phyloP scores from a whole-genome alignment of 2,888 invertebrate species.

The Habroteleia sp. region DNA sequence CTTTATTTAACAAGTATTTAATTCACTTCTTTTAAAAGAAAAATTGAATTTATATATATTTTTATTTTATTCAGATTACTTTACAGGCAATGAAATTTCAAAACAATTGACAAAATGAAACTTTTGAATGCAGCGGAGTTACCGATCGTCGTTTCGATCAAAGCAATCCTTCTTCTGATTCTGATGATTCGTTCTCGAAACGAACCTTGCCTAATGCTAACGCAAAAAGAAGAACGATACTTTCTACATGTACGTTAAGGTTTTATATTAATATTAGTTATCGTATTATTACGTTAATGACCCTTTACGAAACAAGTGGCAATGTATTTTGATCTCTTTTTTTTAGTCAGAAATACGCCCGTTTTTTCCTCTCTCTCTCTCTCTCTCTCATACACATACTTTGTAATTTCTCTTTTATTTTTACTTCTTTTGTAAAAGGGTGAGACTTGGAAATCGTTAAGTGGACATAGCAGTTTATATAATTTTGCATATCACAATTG shows the following conservation, averaged over 20 bases:
- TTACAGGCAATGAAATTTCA: too few species aligned
- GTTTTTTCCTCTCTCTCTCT: constrained; percentile 62
- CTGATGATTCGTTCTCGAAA: constrained; percentile 71
- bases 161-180: constrained; percentile 70
- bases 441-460: constrained; percentile 74
- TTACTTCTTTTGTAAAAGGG: constrained; percentile 74
- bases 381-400: constrained; percentile 11
- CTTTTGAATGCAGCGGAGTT: constrained; percentile 15
- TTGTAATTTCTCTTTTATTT: constrained; percentile 44
- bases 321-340: constrained; percentile 88
- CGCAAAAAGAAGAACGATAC: constrained; percentile 70
- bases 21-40: neutral
- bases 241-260: constrained; percentile 67
- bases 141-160: constrained; percentile 34
- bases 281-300: constrained; percentile 76
- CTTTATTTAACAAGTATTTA: neutral
- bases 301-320: constrained; percentile 83
- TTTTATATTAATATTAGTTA: constrained; percentile 71
- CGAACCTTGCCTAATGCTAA: constrained; percentile 76
- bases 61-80: too few species aligned
- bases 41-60: too few species aligned
- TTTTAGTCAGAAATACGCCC: constrained; percentile 86
- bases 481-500: constrained; percentile 74
- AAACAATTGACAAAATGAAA: too few species aligned
- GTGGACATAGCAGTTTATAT: constrained; percentile 74